Conservation (phyloP, 2,888 invertebrate species). For the Parasteatoda lunata region DNA sequence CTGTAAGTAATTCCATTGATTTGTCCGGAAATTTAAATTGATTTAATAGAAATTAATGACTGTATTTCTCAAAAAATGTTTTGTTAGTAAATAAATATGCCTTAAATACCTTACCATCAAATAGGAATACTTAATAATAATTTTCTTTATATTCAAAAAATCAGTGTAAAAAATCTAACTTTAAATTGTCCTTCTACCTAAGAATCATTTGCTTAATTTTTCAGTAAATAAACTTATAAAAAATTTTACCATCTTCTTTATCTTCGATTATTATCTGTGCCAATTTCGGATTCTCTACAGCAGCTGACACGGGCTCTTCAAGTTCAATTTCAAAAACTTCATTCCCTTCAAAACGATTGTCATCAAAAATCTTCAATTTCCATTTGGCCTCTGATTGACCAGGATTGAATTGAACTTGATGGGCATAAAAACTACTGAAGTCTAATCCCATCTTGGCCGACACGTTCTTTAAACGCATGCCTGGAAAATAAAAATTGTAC, state of each 20-base stretch:
- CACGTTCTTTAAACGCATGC: slow-evolving; percentile 72
- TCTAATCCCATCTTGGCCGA: slow-evolving; percentile 73
- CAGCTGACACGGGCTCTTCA: slow-evolving; percentile 73
- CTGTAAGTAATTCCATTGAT: too few species aligned
- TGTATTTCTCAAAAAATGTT: too few species aligned
- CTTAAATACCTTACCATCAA: too few species aligned
- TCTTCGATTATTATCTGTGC: slow-evolving; percentile 73
- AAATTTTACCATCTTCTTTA: slow-evolving; percentile 72
- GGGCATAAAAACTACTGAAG: slow-evolving; percentile 72
- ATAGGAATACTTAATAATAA: too few species aligned
- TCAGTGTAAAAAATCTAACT: too few species aligned
- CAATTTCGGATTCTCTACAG: slow-evolving; percentile 72
- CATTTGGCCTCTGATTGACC: slow-evolving; percentile 74
- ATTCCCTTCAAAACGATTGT: slow-evolving; percentile 72
- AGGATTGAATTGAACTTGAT: slow-evolving; percentile 75
- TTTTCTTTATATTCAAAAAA: too few species aligned
- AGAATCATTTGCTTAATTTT: too few species aligned
- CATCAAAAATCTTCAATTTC: slow-evolving; percentile 73
- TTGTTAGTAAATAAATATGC: too few species aligned
- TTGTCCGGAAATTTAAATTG: too few species aligned
- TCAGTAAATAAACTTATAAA: too few species aligned
- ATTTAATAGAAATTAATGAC: too few species aligned
- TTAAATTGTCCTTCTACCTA: too few species aligned
- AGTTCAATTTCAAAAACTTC: slow-evolving; percentile 73
- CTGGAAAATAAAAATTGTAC: slow-evolving; percentile 70